Conservation (phyloP, 2,888 invertebrate genomes). For the Orchesella flavescens region DNA sequence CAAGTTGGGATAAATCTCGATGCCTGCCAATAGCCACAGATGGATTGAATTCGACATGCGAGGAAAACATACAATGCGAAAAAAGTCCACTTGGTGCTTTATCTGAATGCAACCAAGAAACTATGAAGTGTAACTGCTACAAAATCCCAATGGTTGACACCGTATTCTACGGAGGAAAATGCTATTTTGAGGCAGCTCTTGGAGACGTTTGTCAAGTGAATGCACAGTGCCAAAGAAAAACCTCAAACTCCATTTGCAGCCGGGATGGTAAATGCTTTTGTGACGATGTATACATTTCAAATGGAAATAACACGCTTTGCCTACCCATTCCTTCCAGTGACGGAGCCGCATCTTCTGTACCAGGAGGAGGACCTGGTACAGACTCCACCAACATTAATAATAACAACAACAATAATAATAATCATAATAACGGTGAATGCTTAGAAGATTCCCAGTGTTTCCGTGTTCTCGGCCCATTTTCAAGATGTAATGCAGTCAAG, state of each 20-base stretch:
- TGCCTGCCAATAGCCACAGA: conserved; percentile 69
- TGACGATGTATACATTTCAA: conserved; percentile 58
- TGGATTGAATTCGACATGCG: conserved; percentile 69
- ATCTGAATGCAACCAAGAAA: conserved; percentile 69
- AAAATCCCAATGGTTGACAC: conserved; percentile 67
- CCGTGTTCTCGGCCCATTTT: conserved; percentile 61
- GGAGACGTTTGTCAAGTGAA: conserved; percentile 71
- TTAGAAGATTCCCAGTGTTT: conserved; percentile 64
- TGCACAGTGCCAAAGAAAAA: conserved; percentile 67
- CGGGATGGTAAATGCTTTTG: conserved; percentile 69
- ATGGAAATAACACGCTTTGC: conserved; percentile 64
- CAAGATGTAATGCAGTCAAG: conserved; percentile 61
- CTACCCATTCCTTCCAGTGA: conserved; percentile 59
- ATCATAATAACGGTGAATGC: conserved; percentile 56
- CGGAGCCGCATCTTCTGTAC: conserved; percentile 16
- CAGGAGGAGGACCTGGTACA: neutral
- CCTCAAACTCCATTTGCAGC: conserved; percentile 63
- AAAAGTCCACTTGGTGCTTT: conserved; percentile 68
- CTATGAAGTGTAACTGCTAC: conserved; percentile 70
- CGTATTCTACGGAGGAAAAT: conserved; percentile 68
- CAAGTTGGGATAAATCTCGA: conserved; percentile 70
- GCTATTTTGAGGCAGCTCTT: conserved; percentile 70
- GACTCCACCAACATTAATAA: neutral
- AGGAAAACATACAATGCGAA: conserved; percentile 70
- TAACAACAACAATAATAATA: neutral